These are phyloP conservation scores for Bergia puertoricense DNA, from an alignment of 92 coral and sea anemone genomes.

Conservation along the genomic window DNA sequence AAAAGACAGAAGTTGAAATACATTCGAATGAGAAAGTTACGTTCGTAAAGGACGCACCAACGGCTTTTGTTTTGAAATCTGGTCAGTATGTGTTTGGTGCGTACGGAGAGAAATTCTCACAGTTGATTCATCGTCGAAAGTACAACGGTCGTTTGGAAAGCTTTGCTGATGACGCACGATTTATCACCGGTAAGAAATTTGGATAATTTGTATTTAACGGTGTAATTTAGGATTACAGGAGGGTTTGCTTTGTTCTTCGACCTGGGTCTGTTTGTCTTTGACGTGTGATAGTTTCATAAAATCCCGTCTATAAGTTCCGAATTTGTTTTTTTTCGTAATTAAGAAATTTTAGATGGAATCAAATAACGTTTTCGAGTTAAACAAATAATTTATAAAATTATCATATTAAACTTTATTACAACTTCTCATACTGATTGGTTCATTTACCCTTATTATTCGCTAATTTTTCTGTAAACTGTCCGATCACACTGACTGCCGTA, in stretches of 20 bases:
- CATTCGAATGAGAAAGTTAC: conserved; percentile 6
- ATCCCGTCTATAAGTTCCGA: no score
- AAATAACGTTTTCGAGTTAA: no score
- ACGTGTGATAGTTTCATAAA: no score
- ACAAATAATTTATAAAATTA: no score
- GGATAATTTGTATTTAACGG: background rate
- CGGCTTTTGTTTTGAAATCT: conserved; percentile 35
- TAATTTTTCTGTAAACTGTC: no score
- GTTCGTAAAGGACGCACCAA: conserved; percentile 20
- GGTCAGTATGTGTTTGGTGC: conserved; percentile 39
- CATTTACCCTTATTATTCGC: no score
- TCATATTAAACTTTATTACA: no score
- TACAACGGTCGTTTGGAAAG: conserved; percentile 38
- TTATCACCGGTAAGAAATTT: conserved; percentile 30
- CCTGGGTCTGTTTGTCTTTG: no score
- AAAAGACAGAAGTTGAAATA: background rate
- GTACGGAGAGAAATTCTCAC: conserved; percentile 40
- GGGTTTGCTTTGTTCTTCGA: background rate
- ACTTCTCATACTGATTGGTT: no score
- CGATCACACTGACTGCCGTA: no score
- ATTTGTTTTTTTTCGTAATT: no score
- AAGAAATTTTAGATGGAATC: no score
- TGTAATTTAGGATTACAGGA: background rate
- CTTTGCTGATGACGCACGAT: conserved; percentile 18
- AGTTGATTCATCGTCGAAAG: conserved; percentile 38